A percentile compares a stretch with the other conserved stretches of the same genome.
phyloP scores from a whole-genome alignment of 64 coral and sea anemone species.

The Montipora foliosa region DNA sequence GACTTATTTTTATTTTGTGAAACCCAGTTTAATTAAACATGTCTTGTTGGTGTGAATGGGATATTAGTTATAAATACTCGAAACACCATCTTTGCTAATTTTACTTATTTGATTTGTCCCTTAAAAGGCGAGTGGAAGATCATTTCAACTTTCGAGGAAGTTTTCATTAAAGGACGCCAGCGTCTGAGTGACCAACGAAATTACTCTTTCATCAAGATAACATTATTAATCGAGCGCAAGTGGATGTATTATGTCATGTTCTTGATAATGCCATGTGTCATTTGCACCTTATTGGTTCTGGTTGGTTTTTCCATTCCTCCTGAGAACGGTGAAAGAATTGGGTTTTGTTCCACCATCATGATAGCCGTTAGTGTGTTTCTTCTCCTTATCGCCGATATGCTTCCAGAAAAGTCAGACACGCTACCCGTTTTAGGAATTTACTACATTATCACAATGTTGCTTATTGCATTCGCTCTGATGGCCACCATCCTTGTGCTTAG shows the following conservation, averaged over 20 bases:
- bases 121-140: slow-evolving; percentile 55
- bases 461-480: slow-evolving; percentile 39
- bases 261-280: slow-evolving; percentile 55
- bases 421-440: slow-evolving; percentile 61
- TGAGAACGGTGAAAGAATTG: slow-evolving; percentile 68
- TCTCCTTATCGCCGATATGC: slow-evolving; percentile 44
- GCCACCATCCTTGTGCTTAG: slow-evolving; percentile 70
- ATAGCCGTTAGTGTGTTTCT: slow-evolving; percentile 74
- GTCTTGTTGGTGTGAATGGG: too few relatives aligned
- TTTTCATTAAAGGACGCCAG: background rate
- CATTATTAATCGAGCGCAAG: slow-evolving; percentile 20
- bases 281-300: slow-evolving; percentile 59
- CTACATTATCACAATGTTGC: slow-evolving; percentile 53
- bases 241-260: slow-evolving; percentile 58
- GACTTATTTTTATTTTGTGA: too few relatives aligned
- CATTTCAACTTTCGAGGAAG: background rate
- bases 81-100: too few relatives aligned
- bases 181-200: background rate
- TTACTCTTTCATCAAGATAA: background rate
- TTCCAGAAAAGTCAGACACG: slow-evolving; percentile 75
- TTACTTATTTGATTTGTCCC: too few relatives aligned
- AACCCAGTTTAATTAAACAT: too few relatives aligned
- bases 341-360: slow-evolving; percentile 70
- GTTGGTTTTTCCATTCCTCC: slow-evolving; percentile 67
- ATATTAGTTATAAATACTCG: too few relatives aligned